These are phyloP conservation scores for Podiceps cristatus DNA, from an alignment of 2,113 vertebrate species.

Conservation along the genomic window DNA sequence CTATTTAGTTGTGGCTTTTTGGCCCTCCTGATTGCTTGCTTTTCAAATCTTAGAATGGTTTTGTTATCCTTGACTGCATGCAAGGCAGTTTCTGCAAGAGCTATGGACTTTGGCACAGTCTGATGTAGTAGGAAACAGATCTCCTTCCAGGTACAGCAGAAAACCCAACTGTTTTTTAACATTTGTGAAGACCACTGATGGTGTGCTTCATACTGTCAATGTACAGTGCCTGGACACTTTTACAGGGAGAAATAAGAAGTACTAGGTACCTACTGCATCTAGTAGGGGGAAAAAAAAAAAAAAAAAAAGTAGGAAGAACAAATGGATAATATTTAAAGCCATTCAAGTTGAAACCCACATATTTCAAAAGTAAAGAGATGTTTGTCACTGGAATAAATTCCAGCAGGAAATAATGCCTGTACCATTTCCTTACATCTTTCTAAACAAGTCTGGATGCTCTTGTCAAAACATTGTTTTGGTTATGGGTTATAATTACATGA, in stretches of 20 bases:
- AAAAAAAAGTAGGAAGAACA: background rate
- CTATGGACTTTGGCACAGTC: background rate
- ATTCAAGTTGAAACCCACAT: background rate
- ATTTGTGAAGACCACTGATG: background rate
- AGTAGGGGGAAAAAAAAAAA: background rate
- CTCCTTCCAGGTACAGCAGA: background rate
- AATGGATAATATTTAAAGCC: background rate
- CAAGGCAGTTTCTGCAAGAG: background rate
- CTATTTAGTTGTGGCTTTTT: background rate
- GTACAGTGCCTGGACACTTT: background rate
- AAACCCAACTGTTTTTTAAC: background rate
- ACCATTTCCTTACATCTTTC: background rate
- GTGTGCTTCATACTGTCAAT: background rate
- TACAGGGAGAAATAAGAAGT: background rate
- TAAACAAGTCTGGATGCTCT: background rate
- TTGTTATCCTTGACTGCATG: background rate
- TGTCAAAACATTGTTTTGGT: background rate
- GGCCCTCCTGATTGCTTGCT: background rate
- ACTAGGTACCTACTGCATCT: background rate
- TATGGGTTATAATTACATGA: background rate
- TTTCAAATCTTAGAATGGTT: background rate
- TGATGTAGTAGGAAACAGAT: background rate
- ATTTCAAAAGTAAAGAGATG: background rate
- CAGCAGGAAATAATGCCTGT: background rate
- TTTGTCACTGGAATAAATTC: background rate